phyloP scores from a whole-genome alignment of 2,113 vertebrate genomes.

The Zosterops hypoxanthus region DNA sequence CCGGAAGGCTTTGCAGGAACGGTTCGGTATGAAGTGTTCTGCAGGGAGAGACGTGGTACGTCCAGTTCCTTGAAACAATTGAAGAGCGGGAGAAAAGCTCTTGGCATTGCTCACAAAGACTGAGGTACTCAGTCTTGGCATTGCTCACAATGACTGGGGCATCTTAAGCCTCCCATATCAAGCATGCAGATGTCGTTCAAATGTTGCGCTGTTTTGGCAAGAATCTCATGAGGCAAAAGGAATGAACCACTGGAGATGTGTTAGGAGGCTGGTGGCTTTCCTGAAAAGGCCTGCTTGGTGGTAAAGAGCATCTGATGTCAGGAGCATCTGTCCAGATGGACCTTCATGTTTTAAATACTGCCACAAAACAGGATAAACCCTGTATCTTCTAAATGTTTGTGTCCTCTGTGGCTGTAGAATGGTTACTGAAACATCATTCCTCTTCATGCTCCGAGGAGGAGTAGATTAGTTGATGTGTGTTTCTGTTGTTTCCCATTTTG shows the following conservation, averaged over 20 bases:
- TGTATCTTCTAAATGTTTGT: neutral
- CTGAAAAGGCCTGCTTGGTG: neutral
- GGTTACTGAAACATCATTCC: neutral
- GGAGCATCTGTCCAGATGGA: neutral
- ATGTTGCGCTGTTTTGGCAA: neutral
- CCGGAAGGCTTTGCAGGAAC: neutral
- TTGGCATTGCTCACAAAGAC: neutral
- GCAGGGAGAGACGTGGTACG: fast-evolving
- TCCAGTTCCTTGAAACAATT: neutral
- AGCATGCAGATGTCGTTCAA: neutral
- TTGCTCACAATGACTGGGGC: neutral
- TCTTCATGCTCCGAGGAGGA: neutral
- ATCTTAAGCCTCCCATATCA: neutral
- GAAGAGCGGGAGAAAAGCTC: neutral
- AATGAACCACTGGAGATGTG: fast-evolving
- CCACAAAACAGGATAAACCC: neutral
- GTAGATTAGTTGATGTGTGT: neutral
- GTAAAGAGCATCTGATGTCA: neutral
- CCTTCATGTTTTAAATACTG: neutral
- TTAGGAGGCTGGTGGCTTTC: neutral
- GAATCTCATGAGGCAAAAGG: neutral
- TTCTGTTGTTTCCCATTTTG: neutral
- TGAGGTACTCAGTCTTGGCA: neutral
- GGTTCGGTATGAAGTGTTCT: fast-evolving
- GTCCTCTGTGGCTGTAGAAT: neutral